phyloP scores from a whole-genome alignment of 2,113 vertebrate genomes.

The Meriones unguiculatus region DNA sequence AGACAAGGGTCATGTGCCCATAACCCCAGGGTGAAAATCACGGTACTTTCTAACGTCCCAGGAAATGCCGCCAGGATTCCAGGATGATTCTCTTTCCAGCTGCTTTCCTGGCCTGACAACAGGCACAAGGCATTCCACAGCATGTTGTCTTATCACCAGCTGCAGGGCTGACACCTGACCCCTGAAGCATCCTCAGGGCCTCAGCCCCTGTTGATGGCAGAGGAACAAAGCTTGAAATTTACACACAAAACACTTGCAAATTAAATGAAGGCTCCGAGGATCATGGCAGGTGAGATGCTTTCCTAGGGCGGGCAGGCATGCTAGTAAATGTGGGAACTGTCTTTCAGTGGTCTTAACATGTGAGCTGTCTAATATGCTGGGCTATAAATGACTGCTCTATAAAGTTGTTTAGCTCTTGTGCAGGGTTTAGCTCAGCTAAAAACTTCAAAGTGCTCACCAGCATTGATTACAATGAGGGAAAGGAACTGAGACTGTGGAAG shows the following conservation, averaged over 20 bases:
- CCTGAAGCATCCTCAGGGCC: background rate
- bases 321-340: conserved; percentile 19
- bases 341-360: conserved; percentile 32
- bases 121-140: background rate
- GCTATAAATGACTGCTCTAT: conserved; percentile 6
- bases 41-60: background rate
- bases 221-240: background rate
- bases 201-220: background rate
- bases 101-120: background rate
- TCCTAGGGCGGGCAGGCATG: background rate
- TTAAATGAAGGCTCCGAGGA: background rate
- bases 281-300: background rate
- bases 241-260: background rate
- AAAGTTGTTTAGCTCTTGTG: background rate
- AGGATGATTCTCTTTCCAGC: background rate
- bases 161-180: background rate
- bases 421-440: conserved; percentile 25
- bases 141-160: background rate
- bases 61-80: background rate
- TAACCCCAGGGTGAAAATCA: background rate
- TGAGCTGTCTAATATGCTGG: conserved; percentile 8
- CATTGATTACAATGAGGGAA: background rate
- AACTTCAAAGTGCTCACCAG: background rate
- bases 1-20: background rate
- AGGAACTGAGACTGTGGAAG: background rate